Evolutionary conservation across 2,113 vertebrate genomes (phyloP), one percentile per base, ranked within the genome.

Genomic region (Zonotrichia leucophrys): DNA sequence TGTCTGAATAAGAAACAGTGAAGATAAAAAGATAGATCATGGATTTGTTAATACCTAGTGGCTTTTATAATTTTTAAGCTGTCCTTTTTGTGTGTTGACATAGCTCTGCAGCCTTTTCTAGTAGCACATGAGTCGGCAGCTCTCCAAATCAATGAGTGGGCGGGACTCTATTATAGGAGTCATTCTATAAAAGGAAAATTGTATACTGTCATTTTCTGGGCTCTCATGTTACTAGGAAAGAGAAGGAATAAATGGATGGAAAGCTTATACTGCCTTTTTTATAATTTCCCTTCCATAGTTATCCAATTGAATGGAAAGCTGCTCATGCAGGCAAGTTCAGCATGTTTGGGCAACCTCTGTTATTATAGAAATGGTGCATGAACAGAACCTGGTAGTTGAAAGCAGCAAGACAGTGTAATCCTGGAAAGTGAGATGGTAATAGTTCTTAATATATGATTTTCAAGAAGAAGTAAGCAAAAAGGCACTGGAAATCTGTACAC

Each of bases 291-390:
- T 93, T 94, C 55, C 50, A 11, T 59, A 86, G 93, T 95, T 93
- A 91, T 67, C 59, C 84, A 92, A 44, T 88, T 91, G 91, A 91
- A 94, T 78, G 59, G 67, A 87, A 92, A 94, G 46, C 63, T 88
- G 47, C 83, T 96, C 75, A 42, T 20, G 76, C 79, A 95, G 82
- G 37, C 79, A 69, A 75, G 83, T 94, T 94, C 73, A 88, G 73
- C 76, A n/a, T 79, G 75, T 94, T 95, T 96, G 73, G 85, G 69
- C 73, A 94, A 80, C 69, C 88, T 80, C 85, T 95, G 79, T 94
- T 94, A 79, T 95, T 95, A 96, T 13, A 92, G 68, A 81, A 92
- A 94, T 83, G 60, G 72, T 84, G 76, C 49, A n/a, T 73, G 66
- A 72, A 41, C 17, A 69, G n/a, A 93, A 69, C 53, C 69, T 90